Evolutionary conservation across 2,113 vertebrate species (phyloP).

Genomic region (Atrichornis clamosus): DNA sequence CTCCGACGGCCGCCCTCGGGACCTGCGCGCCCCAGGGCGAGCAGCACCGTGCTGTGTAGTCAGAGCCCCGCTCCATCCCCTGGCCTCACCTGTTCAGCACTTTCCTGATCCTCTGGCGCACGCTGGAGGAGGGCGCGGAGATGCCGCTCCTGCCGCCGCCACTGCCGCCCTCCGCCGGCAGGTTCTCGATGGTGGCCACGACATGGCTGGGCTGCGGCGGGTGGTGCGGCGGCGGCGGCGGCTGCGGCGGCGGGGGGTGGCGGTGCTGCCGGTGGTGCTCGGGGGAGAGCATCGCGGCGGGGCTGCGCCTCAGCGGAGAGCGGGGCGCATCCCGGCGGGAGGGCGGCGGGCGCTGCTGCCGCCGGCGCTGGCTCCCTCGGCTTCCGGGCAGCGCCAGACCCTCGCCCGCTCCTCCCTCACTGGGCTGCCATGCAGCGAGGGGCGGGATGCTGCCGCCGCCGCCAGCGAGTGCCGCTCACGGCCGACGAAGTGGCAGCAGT

Average conservation of each 20-base stretch:
- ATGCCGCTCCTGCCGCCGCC: conserved; percentile 46
- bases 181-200: conserved; percentile 84
- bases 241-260: conserved; percentile 68
- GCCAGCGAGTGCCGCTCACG: conserved; percentile 50
- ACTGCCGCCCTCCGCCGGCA: conserved; percentile 75
- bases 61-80: not conserved
- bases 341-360: conserved; percentile 42
- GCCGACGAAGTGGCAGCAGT: conserved; percentile 34
- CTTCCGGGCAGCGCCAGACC: conserved; percentile 39
- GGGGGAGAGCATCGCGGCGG: conserved; percentile 57
- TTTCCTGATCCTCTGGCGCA: conserved; percentile 82
- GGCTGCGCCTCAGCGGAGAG: conserved; percentile 73
- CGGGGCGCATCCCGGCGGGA: conserved; percentile 73
- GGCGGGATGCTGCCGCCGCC: not conserved
- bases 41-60: not conserved
- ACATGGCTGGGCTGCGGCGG: conserved; percentile 84
- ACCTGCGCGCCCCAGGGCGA: not conserved
- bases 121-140: conserved; percentile 67
- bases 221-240: conserved; percentile 68
- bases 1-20: not conserved
- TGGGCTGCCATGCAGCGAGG: conserved; percentile 32
- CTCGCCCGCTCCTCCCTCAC: conserved; percentile 33
- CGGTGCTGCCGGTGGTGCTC: conserved; percentile 63
- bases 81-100: conserved; percentile 83
- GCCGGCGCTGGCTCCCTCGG: conserved; percentile 15